Evolutionary conservation across 2,113 vertebrate species (phyloP).

Genomic region (Athene noctua): DNA sequence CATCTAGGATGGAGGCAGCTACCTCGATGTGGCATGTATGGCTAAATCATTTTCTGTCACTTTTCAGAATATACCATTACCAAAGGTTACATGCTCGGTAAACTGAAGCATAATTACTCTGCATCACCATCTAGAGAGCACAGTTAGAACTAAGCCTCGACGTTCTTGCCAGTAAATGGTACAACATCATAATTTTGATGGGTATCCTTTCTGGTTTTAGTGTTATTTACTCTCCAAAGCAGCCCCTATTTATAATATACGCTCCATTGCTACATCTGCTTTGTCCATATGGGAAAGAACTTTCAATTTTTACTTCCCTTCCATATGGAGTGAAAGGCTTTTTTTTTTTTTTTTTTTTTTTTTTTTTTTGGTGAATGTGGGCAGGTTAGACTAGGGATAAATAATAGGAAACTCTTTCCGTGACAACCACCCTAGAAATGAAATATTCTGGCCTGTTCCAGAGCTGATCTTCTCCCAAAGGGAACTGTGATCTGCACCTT

Average conservation of each 20-base stretch:
- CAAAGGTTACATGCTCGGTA: neutral
- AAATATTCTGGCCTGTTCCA: neutral
- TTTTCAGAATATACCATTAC: neutral
- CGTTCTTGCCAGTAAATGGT: neutral
- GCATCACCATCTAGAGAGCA: conserved; percentile 30
- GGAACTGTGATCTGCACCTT: neutral
- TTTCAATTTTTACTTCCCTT: neutral
- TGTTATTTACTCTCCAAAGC: neutral
- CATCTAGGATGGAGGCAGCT: neutral
- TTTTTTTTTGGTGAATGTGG: neutral
- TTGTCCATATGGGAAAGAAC: neutral
- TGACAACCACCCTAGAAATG: neutral
- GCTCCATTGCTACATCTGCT: neutral
- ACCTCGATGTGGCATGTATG: neutral
- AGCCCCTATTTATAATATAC: neutral
- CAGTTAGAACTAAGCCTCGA: neutral
- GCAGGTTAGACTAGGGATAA: neutral
- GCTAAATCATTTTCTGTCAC: neutral
- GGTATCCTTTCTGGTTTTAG: neutral
- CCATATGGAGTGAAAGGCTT: neutral
- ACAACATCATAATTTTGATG: neutral
- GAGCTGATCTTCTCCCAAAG: neutral
- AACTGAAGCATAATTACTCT: conserved; percentile 14
- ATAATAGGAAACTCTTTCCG: neutral
- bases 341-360: neutral